A percentile compares a stretch with the other conserved stretches of the same genome.
Evolutionary conservation across 1,140 invertebrate species (phyloP).

Genomic region (Pararge aegeria): DNA sequence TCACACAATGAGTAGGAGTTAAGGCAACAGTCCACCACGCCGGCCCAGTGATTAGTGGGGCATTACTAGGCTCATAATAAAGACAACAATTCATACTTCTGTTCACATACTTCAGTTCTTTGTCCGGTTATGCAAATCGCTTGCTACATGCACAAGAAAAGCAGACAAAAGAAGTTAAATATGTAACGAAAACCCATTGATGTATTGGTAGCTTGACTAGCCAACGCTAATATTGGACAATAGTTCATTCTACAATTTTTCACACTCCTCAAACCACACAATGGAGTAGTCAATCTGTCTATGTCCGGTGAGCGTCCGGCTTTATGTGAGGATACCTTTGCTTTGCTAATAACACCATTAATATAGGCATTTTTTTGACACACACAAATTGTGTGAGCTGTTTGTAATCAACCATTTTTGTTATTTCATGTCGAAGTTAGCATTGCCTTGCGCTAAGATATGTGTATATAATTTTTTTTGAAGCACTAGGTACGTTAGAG

Average conservation of each 20-base stretch:
- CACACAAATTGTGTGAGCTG: slow-evolving; percentile 28
- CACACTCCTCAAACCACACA: slow-evolving; percentile 42
- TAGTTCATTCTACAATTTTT: slow-evolving; percentile 39
- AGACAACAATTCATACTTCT: too few species aligned
- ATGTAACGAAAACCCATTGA: slow-evolving; percentile 22
- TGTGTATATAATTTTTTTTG: too few species aligned
- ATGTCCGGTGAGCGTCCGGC: slow-evolving; percentile 17
- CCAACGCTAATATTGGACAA: slow-evolving; percentile 44
- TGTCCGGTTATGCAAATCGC: not conserved
- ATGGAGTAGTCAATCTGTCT: slow-evolving; percentile 35
- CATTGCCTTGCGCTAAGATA: too few species aligned
- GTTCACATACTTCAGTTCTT: too few species aligned
- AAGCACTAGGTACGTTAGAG: too few species aligned
- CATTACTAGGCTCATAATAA: too few species aligned
- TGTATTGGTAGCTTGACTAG: slow-evolving; percentile 38
- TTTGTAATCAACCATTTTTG: slow-evolving; percentile 3
- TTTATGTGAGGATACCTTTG: slow-evolving; percentile 35
- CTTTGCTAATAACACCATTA: slow-evolving; percentile 48
- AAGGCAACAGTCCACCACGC: too few species aligned
- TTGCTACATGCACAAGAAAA: not conserved
- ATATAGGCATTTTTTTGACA: slow-evolving; percentile 48
- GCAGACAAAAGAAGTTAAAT: slow-evolving; percentile 1
- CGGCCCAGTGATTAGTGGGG: too few species aligned
- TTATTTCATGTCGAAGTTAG: too few species aligned
- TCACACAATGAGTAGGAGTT: too few species aligned